Evolutionary conservation across 2,113 vertebrate genomes (phyloP), one percentile per base, ranked within the genome.

Genomic region (Sminthopsis crassicaudata): DNA sequence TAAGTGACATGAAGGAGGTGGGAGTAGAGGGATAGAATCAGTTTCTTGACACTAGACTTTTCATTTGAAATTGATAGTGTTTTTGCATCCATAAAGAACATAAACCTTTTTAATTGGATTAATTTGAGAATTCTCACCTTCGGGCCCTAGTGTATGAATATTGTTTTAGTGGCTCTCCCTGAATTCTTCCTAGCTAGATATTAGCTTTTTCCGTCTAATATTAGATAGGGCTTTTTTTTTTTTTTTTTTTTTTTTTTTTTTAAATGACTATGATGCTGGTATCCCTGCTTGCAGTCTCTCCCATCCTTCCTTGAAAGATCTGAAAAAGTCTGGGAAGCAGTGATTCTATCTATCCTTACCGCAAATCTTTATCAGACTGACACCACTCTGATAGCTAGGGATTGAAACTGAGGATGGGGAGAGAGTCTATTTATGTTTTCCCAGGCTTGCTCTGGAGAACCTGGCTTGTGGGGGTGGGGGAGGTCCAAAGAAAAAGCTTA

Each of bases 161-260:
- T 88, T 95, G 90, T 94, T 91, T 60, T 24, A 26, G 51, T 90
- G 90, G 60, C 1, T 19, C 55, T 92, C 25, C 93, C 53, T 94
- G 94, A 96, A 97, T 98, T 97, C 96, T 97, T 50, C 3, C 9
- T 9, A 95, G 96, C 9, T 9, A 95, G 96, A 90, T 96, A 95
- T 97, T 97, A 90, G 89, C 95, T 96, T 98, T 98, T 98, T 95
- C 96, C 94, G 46, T 93, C 96, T 97, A 94, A 6, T 96, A 97
- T 92, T 92, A 90, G 89, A 92, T 51, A 51, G 10, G 50, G 48
- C 48, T 51, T 51, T 51, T 51, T 51, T 51, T 51, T 51, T 51
- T 51, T 51, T 51, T 51, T 48, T 2, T 48, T 48, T 51, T 51
- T 51, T 9, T 50, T 50, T 50, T 50, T 91, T 97, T 97, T 60